These are phyloP conservation scores for Synergus gifuensis DNA, from an alignment of 2,888 invertebrate genomes.

Conservation along the genomic window DNA sequence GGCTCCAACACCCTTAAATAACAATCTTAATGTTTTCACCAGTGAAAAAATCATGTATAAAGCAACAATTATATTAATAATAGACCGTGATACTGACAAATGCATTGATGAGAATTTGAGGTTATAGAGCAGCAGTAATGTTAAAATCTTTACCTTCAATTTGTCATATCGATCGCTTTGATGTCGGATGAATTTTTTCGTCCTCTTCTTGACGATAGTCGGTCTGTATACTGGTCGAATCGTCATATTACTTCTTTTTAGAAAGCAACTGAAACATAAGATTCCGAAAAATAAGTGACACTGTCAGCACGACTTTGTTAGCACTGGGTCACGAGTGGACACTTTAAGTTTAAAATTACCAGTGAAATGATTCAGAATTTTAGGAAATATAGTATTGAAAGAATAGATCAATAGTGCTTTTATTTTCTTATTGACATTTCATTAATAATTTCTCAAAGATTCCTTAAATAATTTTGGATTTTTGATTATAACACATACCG, in stretches of 20 bases:
- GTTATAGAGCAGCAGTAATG: conserved; percentile 43
- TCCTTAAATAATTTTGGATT: conserved; percentile 18
- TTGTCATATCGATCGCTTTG: conserved; percentile 99
- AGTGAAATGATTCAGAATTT: neutral
- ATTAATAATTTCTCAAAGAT: neutral
- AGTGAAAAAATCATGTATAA: too few species aligned
- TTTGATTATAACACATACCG: conserved; percentile 6
- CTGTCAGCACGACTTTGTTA: conserved; percentile 2
- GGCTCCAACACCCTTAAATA: too few species aligned
- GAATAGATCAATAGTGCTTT: neutral
- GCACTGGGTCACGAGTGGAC: neutral
- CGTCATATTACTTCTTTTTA: conserved; percentile 84
- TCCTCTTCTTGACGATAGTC: conserved; percentile 97
- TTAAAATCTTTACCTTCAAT: conserved; percentile 84
- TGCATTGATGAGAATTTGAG: conserved; percentile 40
- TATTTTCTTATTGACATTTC: neutral
- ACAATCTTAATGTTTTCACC: too few species aligned
- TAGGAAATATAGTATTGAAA: neutral
- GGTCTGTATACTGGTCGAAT: conserved; percentile 94
- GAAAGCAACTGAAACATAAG: conserved; percentile 64
- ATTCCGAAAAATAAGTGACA: conserved; percentile 8
- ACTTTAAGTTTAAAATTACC: neutral
- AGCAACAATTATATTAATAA: too few species aligned
- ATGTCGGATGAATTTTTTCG: conserved; percentile 98
- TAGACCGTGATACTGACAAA: too few species aligned